These are phyloP conservation scores for Leptinotarsa rubiginosa DNA, from an alignment of 2,888 invertebrate genomes.

Conservation along the genomic window DNA sequence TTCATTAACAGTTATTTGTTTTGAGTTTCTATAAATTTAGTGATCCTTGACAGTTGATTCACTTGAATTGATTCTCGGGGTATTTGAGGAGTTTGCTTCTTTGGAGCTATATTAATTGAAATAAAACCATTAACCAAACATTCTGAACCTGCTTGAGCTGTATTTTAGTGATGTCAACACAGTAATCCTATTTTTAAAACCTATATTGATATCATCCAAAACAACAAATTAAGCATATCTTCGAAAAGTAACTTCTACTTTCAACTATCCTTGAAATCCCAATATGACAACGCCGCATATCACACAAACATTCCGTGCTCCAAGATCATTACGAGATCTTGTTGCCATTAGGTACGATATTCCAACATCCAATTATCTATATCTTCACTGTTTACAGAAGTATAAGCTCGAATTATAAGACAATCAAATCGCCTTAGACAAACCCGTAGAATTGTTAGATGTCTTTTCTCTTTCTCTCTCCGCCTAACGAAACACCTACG, in stretches of 20 bases:
- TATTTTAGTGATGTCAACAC: too few species aligned
- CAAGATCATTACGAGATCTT: slow-evolving; percentile 56
- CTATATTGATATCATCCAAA: too few species aligned
- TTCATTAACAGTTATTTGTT: too few species aligned
- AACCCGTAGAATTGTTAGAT: slow-evolving; percentile 20
- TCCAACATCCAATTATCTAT: slow-evolving; percentile 57
- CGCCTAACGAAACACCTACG: slow-evolving; percentile 4
- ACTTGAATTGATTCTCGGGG: too few species aligned
- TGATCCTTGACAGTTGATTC: too few species aligned
- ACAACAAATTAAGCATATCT: too few species aligned
- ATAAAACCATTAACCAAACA: too few species aligned
- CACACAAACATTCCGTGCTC: slow-evolving; percentile 53
- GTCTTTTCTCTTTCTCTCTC: background rate
- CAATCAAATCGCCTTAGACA: slow-evolving; percentile 47
- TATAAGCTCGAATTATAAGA: slow-evolving; percentile 55
- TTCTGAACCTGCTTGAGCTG: too few species aligned
- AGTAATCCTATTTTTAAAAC: too few species aligned
- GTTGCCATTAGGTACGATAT: slow-evolving; percentile 56
- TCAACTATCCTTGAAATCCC: background rate
- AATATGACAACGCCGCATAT: slow-evolving; percentile 37
- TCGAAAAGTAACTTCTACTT: background rate
- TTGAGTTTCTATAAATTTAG: too few species aligned
- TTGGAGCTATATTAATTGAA: too few species aligned
- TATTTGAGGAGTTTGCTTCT: too few species aligned
- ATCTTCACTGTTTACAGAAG: slow-evolving; percentile 50